Percentiles rank a stretch among this genome's conserved stretches.
These are phyloP conservation scores for Lathronympha strigana DNA, from an alignment of 2,888 invertebrate genomes.

Conservation along the genomic window DNA sequence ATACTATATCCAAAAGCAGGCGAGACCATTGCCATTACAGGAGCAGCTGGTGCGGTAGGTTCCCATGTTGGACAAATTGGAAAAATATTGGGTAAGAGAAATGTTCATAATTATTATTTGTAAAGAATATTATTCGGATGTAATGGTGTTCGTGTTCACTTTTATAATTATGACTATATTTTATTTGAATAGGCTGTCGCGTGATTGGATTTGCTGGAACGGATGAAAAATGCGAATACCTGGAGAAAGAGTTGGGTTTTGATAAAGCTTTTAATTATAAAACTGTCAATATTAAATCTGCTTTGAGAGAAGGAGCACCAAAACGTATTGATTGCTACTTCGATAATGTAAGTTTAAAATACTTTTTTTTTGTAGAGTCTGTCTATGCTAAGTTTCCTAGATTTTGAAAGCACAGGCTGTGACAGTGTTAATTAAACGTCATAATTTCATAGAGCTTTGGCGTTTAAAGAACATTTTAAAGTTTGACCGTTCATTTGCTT, in stretches of 20 bases:
- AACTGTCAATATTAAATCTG: slow-evolving; percentile 80
- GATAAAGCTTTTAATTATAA: slow-evolving; percentile 91
- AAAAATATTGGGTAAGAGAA: slow-evolving; percentile 83
- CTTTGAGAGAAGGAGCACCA: slow-evolving; percentile 86
- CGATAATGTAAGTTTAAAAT: slow-evolving; percentile 86
- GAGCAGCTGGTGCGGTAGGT: slow-evolving; percentile 92
- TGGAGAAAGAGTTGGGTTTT: slow-evolving; percentile 87
- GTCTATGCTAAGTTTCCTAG: no score
- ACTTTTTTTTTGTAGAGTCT: not conserved
- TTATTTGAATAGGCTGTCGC: slow-evolving; percentile 63
- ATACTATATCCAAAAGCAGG: slow-evolving; percentile 88
- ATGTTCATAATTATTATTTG: not conserved
- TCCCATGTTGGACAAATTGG: slow-evolving; percentile 91
- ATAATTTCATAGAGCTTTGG: no score
- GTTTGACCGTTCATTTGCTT: no score
- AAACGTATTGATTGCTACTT: slow-evolving; percentile 90
- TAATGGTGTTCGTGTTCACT: not conserved
- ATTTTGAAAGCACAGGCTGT: no score
- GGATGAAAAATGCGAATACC: slow-evolving; percentile 89
- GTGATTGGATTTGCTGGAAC: slow-evolving; percentile 87
- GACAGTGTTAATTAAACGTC: no score
- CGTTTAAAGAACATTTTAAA: no score
- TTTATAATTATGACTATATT: not conserved
- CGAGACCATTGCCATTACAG: slow-evolving; percentile 89
- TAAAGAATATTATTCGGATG: no score